Evolutionary conservation across 2,888 invertebrate species (phyloP).

Genomic region (Myopa tessellatipennis): DNA sequence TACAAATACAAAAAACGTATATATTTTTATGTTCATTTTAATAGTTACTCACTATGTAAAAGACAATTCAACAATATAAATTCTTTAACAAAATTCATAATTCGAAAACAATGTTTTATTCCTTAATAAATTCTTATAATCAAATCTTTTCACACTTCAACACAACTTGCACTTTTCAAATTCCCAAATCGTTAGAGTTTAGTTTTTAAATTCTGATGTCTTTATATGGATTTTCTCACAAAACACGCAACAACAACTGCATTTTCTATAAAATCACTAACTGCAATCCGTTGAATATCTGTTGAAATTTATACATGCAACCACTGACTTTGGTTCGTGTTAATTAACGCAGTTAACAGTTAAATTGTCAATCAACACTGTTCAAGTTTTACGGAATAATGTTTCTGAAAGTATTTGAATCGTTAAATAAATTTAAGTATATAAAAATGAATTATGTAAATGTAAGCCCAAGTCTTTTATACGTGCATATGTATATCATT

Average conservation of each 20-base stretch:
- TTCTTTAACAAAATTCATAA: neutral
- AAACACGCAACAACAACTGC: neutral
- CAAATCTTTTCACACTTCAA: neutral
- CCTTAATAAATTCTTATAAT: too few species aligned
- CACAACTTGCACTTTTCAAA: neutral
- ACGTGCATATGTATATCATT: neutral
- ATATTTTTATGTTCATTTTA: neutral
- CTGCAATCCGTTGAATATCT: conserved; percentile 10
- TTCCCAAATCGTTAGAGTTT: neutral
- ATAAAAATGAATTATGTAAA: neutral
- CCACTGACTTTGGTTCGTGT: neutral
- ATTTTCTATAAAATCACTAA: neutral
- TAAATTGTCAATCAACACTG: conserved; percentile 16
- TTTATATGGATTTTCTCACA: conserved; percentile 12
- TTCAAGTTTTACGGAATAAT: neutral
- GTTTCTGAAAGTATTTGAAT: neutral
- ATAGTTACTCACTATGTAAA: conserved; percentile 9
- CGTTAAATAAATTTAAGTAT: neutral
- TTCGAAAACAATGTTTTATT: neutral
- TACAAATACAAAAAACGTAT: neutral
- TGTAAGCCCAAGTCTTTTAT: neutral
- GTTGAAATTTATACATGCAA: conserved; percentile 11
- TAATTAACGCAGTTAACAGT: conserved; percentile 37
- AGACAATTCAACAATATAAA: neutral
- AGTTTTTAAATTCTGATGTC: neutral